phyloP scores from a whole-genome alignment of 1,140 invertebrate species.

The Eupeodes corollae region DNA sequence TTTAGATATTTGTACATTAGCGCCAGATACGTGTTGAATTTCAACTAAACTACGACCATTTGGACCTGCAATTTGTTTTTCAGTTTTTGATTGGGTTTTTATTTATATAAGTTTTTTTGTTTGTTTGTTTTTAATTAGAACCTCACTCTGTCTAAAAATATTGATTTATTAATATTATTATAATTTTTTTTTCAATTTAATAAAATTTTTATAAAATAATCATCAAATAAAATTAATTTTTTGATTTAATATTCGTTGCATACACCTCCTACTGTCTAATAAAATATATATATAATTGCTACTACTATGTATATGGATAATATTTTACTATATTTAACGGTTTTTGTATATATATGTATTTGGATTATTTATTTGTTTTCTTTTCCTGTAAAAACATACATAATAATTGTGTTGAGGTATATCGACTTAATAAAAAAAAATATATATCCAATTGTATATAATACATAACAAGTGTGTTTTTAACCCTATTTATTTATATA shows the following conservation, averaged over 20 bases:
- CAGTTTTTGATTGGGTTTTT: not conserved
- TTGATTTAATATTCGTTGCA: not conserved
- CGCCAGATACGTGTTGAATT: conserved; percentile 91
- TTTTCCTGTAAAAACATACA: not conserved
- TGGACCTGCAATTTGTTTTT: conserved; percentile 47
- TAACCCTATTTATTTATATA: too few relatives aligned
- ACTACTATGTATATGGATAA: too few relatives aligned
- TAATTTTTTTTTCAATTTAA: not conserved
- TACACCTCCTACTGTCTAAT: too few relatives aligned
- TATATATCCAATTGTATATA: not conserved
- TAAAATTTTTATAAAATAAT: not conserved
- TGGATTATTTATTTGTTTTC: too few relatives aligned
- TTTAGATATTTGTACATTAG: conserved; percentile 97
- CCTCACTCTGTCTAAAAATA: not conserved
- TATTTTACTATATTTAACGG: too few relatives aligned
- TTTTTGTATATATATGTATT: too few relatives aligned
- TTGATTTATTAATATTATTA: not conserved
- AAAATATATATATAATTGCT: too few relatives aligned
- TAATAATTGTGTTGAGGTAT: too few relatives aligned
- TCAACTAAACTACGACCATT: conserved; percentile 91
- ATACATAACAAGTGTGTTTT: not conserved
- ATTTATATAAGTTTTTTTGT: not conserved
- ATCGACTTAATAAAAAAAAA: not conserved
- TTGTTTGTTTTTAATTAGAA: not conserved
- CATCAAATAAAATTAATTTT: not conserved